phyloP scores from a whole-genome alignment of 2,888 invertebrate genomes.

The Panzeria rudis region DNA sequence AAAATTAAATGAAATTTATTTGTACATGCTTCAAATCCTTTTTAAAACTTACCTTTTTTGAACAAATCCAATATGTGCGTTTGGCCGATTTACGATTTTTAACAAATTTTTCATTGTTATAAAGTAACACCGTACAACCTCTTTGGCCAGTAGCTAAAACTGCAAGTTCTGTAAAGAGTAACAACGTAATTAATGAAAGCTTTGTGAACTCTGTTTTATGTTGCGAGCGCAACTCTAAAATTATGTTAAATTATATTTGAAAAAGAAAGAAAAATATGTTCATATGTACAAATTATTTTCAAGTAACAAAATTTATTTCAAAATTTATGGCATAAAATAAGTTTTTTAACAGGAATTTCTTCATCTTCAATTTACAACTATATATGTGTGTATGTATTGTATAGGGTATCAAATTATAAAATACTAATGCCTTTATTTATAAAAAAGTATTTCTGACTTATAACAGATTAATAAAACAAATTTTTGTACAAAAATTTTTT shows the following conservation, averaged over 20 bases:
- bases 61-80: slow-evolving; percentile 83
- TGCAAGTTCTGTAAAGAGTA: slow-evolving; percentile 79
- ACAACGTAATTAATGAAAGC: slow-evolving; percentile 8
- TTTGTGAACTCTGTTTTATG: neutral
- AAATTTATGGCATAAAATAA: neutral
- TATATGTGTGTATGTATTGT: too few relatives aligned
- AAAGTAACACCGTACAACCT: slow-evolving; percentile 80
- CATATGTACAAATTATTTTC: slow-evolving; percentile 6
- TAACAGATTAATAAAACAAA: too few relatives aligned
- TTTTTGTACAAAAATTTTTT: too few relatives aligned
- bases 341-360: too few relatives aligned
- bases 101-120: slow-evolving; percentile 81
- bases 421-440: too few relatives aligned
- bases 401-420: too few relatives aligned
- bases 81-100: slow-evolving; percentile 82
- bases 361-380: too few relatives aligned
- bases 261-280: slow-evolving; percentile 3
- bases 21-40: too few relatives aligned
- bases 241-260: slow-evolving; percentile 4
- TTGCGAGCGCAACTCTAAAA: too few relatives aligned
- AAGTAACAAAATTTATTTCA: slow-evolving; percentile 22
- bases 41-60: slow-evolving; percentile 82
- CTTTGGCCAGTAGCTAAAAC: slow-evolving; percentile 82
- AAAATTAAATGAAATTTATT: too few relatives aligned
- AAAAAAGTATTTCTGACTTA: too few relatives aligned